These are phyloP conservation scores for Loripinus fragilis DNA, from an alignment of 2,888 invertebrate species.

Conservation along the genomic window DNA sequence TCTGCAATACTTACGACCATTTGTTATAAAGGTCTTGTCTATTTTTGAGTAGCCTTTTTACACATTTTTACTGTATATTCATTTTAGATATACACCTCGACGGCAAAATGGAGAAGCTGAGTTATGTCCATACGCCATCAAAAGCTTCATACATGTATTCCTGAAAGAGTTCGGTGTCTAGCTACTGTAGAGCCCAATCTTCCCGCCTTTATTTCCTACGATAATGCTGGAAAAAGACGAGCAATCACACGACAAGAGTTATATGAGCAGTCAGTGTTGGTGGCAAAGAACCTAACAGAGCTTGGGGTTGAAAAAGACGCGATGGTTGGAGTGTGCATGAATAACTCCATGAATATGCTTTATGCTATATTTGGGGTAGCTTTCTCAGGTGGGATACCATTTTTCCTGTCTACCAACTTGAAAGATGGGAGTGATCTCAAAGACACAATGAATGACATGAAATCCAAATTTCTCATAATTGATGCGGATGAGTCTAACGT, in stretches of 20 bases:
- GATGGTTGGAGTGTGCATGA: conserved; percentile 41
- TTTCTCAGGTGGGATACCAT: conserved; percentile 42
- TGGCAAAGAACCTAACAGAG: conserved; percentile 30
- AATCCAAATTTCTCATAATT: conserved; percentile 30
- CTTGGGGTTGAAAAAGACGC: conserved; percentile 35
- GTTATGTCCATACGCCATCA: neutral
- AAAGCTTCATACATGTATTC: conserved; percentile 36
- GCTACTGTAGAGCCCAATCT: conserved; percentile 40
- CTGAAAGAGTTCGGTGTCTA: conserved; percentile 35
- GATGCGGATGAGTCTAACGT: conserved; percentile 25
- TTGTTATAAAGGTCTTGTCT: too few relatives aligned
- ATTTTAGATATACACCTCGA: too few relatives aligned
- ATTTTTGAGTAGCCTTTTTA: too few relatives aligned
- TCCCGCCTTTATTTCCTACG: conserved; percentile 50
- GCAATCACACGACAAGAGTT: conserved; percentile 38
- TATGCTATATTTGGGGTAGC: conserved; percentile 26
- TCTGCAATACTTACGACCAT: too few relatives aligned
- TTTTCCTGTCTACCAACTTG: conserved; percentile 30
- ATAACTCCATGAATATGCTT: conserved; percentile 48
- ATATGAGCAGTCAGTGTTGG: conserved; percentile 13
- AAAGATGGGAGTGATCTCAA: conserved; percentile 53
- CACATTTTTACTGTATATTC: too few relatives aligned
- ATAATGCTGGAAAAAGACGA: conserved; percentile 12
- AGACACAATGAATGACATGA: conserved; percentile 24
- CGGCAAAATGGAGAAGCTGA: too few relatives aligned